Base-by-base conservation (phyloP, 1,140 invertebrate genomes). In the Micrasema longulum region DNA sequence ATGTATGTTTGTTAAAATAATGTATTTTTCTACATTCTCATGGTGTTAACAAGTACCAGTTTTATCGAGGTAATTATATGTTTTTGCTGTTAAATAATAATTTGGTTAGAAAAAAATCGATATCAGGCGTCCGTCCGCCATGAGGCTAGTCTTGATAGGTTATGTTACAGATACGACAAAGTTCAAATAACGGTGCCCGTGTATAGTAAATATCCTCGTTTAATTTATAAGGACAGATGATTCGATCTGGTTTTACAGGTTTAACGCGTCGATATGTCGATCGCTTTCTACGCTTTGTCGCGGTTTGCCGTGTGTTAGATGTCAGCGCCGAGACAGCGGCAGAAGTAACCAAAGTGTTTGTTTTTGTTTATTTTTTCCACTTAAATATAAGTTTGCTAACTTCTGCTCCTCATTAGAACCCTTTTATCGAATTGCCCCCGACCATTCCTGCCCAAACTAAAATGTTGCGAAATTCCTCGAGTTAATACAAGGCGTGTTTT, bases 401-500 rank as follows among this genome's bases (percentile, higher is more conserved):
- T 41, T 60, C 38, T 60, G 12, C 18, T 38, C 36, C 55, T 12
- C 14, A 22, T 41, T 60, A 60, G 55, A 22, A 60, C 55, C 55
- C 55, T 20, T 10, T 18, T 41, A 18, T 41, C 35, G 20, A 41
- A 41, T 14, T 60, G 18, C 38, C 55, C 55, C 55, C 31, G 36
- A 36, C 55, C 36, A 60, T 60, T 60, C 55, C 55, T 41, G 22
- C 43, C 60, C 60, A 23, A 64, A 64, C 60, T 64, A 64, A 64
- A 64, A 64, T 64, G 26, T 64, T 47, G 60, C 22, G 22, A 45
- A 26, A 14, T 64, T 22, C 60, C 14, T 26, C n/a, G 22, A 14
- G 18, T 64, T 64, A 64, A 64, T 64, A 64, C 43, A 45, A 47
- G 60, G 60, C 60, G 82, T 84, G 81, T 85, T 83, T 84, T 85